Conservation (phyloP, 2,113 vertebrate species). For the Butastur rufipennis region DNA sequence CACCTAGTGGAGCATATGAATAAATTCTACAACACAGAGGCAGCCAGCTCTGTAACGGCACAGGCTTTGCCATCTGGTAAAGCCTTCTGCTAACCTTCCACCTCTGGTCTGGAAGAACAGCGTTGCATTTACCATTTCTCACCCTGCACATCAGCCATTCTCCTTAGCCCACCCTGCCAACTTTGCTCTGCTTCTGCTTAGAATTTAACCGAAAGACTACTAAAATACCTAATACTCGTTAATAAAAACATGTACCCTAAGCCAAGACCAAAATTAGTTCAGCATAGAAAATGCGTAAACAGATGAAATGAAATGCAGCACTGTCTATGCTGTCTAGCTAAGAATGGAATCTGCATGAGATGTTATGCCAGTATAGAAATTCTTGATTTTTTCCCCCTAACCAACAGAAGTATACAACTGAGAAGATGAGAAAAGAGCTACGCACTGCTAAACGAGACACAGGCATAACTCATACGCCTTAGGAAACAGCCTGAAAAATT, state of each 20-base stretch:
- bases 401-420: neutral
- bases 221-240: neutral
- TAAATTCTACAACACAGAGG: neutral
- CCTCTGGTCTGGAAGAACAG: neutral
- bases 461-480: fast-evolving
- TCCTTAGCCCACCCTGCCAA: neutral
- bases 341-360: neutral
- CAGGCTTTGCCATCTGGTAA: neutral
- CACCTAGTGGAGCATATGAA: conserved; percentile 52
- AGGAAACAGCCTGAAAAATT: neutral
- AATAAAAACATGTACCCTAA: neutral
- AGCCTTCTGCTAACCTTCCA: neutral
- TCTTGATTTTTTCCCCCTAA: neutral
- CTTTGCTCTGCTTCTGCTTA: neutral
- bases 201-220: neutral
- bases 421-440: neutral
- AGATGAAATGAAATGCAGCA: neutral
- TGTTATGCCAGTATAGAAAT: neutral
- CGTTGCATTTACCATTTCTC: neutral
- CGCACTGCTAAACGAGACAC: neutral
- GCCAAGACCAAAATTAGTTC: neutral
- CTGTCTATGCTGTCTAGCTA: neutral
- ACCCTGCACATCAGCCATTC: neutral
- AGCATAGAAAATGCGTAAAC: neutral
- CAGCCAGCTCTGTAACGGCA: neutral